Evolutionary conservation across 1,140 invertebrate species (phyloP).

Genomic region (Lordiphosa clarofinis): DNA sequence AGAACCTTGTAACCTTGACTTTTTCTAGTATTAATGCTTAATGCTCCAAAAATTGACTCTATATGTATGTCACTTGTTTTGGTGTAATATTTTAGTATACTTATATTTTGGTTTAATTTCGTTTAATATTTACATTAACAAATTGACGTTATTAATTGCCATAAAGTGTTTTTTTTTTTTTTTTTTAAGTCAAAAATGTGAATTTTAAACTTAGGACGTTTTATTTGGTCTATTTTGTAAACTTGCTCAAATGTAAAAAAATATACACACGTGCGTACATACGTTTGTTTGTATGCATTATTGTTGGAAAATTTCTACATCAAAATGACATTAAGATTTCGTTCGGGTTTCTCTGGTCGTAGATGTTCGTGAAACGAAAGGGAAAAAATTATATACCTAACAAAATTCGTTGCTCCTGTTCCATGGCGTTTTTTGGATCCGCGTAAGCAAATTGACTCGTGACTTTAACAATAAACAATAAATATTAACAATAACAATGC

Average conservation of each 20-base stretch:
- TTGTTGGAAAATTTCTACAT: not conserved
- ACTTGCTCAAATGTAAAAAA: conserved; percentile 35
- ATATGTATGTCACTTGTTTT: conserved; percentile 39
- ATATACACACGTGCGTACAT: conserved; percentile 21
- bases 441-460: conserved; percentile 8
- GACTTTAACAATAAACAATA: conserved; percentile 8
- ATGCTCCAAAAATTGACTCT: conserved; percentile 58
- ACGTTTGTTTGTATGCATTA: conserved; percentile 1
- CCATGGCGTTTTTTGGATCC: conserved; percentile 10
- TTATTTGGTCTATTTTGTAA: conserved; percentile 24
- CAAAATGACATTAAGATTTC: not conserved
- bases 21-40: not conserved
- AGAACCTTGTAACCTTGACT: no score
- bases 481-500: conserved; percentile 7
- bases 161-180: conserved; percentile 36
- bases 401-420: conserved; percentile 58
- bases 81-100: conserved; percentile 19
- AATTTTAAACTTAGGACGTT: conserved; percentile 6
- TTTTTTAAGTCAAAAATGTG: conserved; percentile 5
- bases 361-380: not conserved
- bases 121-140: conserved; percentile 61
- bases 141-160: conserved; percentile 73
- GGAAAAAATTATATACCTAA: conserved; percentile 29
- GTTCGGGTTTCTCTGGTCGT: no score
- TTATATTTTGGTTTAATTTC: conserved; percentile 6